Conservation (phyloP, 2,113 vertebrate genomes). For the Narcine bancroftii region DNA sequence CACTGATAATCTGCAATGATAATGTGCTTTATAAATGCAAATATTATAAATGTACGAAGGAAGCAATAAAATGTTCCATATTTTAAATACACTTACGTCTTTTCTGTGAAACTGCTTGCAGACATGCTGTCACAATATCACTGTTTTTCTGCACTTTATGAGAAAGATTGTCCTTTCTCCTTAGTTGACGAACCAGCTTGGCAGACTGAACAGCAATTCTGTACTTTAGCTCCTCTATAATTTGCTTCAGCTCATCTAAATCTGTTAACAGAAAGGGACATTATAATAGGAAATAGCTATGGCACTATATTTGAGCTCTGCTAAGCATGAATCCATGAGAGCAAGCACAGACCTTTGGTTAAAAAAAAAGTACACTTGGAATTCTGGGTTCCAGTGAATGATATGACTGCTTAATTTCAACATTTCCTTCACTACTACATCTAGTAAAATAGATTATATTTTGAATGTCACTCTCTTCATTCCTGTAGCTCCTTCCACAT, state of each 20-base stretch:
- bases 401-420: background rate
- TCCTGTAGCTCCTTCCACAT: background rate
- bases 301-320: background rate
- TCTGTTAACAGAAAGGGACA: constrained; percentile 52
- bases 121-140: constrained; percentile 83
- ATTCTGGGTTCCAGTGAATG: background rate
- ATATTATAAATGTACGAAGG: background rate
- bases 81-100: constrained; percentile 65
- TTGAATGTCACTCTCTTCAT: background rate
- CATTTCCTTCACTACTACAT: background rate
- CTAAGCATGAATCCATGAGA: background rate
- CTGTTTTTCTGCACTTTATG: constrained; percentile 84
- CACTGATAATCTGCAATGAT: too few relatives aligned
- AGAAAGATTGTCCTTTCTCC: constrained; percentile 73
- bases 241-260: constrained; percentile 61
- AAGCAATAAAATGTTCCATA: background rate
- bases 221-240: constrained; percentile 76
- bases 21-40: constrained; percentile 5
- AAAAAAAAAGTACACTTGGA: background rate
- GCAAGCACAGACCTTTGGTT: background rate
- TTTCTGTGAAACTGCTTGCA: constrained; percentile 91
- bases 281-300: background rate
- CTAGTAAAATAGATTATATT: background rate
- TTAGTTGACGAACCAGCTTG: constrained; percentile 82
- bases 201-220: constrained; percentile 75